Conservation (phyloP, 1,140 invertebrate species). For the Drosophila auraria region DNA sequence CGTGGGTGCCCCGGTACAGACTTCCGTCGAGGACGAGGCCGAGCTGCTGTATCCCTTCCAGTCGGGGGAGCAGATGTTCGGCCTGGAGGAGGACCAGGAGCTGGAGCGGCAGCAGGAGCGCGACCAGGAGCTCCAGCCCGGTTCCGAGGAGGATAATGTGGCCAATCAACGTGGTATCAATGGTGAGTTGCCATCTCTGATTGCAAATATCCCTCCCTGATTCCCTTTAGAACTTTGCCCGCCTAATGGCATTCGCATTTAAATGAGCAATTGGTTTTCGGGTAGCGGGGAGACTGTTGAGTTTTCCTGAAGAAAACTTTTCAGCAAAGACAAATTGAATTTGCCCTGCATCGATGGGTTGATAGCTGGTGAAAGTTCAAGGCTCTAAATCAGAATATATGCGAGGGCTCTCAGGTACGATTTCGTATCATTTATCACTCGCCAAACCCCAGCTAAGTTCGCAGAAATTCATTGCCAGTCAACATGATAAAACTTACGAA, state of each 20-base stretch:
- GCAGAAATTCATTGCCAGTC: not conserved
- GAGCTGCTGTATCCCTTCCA: conserved; percentile 73
- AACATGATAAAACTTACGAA: not conserved
- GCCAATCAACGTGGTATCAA: conserved; percentile 74
- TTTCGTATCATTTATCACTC: conserved; percentile 1
- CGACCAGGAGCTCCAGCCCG: conserved; percentile 43
- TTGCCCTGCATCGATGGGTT: conserved; percentile 46
- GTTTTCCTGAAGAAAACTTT: conserved; percentile 10
- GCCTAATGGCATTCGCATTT: conserved; percentile 75
- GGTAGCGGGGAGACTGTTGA: not conserved
- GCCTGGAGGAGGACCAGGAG: conserved; percentile 64
- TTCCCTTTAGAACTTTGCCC: conserved; percentile 51
- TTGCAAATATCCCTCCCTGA: not conserved
- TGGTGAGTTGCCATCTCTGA: conserved; percentile 62
- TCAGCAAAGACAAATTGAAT: conserved; percentile 58
- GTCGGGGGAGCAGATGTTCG: conserved; percentile 75
- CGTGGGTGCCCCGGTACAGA: conserved; percentile 67
- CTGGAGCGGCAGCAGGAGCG: conserved; percentile 50
- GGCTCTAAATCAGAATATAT: conserved; percentile 7
- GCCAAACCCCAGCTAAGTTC: not conserved
- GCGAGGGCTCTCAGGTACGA: not conserved
- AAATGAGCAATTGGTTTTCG: conserved; percentile 53
- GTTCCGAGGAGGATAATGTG: conserved; percentile 68
- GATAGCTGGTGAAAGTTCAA: conserved; percentile 34
- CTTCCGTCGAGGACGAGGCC: conserved; percentile 77